Evolutionary conservation across 2,888 invertebrate species (phyloP).

Genomic region (Tachina fera): DNA sequence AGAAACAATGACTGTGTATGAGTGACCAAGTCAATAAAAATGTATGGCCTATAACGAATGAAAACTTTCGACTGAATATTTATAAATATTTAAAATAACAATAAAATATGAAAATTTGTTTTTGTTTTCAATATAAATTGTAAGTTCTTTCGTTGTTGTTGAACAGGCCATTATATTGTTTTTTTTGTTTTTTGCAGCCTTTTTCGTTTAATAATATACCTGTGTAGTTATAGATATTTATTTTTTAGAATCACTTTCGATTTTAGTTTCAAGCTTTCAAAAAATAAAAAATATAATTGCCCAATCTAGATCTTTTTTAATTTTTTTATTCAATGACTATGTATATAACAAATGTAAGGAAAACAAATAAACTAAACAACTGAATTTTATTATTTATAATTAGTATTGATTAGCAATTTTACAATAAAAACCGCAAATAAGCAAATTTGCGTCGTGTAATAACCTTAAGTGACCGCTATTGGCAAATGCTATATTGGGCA

Average conservation of each 20-base stretch:
- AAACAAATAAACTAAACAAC: constrained; percentile 8
- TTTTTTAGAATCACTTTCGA: neutral
- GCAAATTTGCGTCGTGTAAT: constrained; percentile 68
- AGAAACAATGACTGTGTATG: too few species aligned
- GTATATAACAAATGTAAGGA: neutral
- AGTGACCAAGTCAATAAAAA: too few species aligned
- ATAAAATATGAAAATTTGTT: too few species aligned
- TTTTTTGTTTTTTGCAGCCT: neutral
- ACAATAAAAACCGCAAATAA: constrained; percentile 2
- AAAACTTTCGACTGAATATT: too few species aligned
- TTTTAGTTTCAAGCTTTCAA: neutral
- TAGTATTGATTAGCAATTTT: constrained; percentile 52
- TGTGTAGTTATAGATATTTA: too few species aligned
- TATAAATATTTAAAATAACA: too few species aligned
- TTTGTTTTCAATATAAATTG: too few species aligned
- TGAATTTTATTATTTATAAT: constrained; percentile 39
- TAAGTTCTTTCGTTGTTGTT: too few species aligned
- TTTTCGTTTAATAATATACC: too few species aligned
- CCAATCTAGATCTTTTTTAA: neutral
- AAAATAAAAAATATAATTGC: neutral
- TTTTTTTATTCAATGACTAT: constrained; percentile 2
- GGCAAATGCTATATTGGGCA: neutral
- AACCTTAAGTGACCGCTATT: constrained; percentile 71
- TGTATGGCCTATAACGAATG: too few species aligned
- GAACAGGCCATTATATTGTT: too few species aligned